These are phyloP conservation scores for Erpornis zantholeuca DNA, from an alignment of 2,113 vertebrate genomes.

Conservation along the genomic window DNA sequence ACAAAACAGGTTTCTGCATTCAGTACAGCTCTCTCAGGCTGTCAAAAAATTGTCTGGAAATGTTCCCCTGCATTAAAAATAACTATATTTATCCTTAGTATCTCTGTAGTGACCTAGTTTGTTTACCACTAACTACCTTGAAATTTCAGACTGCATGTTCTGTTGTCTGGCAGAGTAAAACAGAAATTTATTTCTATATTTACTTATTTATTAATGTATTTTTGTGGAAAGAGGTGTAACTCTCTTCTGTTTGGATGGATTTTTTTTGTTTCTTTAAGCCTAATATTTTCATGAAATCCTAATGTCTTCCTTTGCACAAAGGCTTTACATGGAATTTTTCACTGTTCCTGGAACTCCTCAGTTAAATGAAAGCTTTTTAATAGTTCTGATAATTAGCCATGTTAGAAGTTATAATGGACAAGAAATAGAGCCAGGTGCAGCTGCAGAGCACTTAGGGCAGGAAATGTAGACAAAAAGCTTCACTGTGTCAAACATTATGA, in stretches of 20 bases:
- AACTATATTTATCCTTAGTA: neutral
- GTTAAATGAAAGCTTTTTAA: neutral
- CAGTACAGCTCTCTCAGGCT: neutral
- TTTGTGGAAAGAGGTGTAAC: neutral
- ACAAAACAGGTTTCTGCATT: neutral
- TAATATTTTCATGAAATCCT: neutral
- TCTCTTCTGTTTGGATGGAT: neutral
- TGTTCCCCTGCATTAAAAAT: neutral
- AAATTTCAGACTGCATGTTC: neutral
- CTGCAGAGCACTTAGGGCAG: neutral
- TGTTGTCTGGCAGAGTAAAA: neutral
- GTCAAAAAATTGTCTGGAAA: neutral
- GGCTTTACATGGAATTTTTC: neutral
- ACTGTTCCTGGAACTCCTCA: neutral
- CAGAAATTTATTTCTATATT: neutral
- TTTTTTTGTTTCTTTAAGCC: neutral
- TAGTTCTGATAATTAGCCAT: neutral
- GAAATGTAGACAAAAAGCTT: neutral
- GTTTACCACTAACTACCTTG: neutral
- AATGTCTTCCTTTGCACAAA: neutral
- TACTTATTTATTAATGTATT: neutral
- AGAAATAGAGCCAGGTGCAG: neutral
- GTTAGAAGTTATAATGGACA: neutral
- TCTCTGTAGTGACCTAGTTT: neutral
- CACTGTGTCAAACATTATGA: neutral